Conservation (phyloP, 2,888 invertebrate genomes). For the Scaptodrosophila latifasciaeformis region DNA sequence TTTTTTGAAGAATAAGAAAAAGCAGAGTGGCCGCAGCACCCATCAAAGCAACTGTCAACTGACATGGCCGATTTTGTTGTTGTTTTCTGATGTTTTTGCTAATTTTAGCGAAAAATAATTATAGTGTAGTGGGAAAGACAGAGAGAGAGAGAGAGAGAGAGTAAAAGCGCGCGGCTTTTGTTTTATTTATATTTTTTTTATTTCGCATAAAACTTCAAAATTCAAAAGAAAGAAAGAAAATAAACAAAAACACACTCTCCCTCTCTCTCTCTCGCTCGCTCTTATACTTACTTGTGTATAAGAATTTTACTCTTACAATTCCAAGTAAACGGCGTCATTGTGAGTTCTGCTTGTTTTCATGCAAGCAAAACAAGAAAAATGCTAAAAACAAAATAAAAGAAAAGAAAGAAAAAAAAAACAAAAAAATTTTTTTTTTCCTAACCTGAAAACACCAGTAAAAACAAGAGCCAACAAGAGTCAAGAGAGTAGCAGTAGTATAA, state of each 20-base stretch:
- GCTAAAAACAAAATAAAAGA: neutral
- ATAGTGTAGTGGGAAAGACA: neutral
- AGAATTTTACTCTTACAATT: too few relatives aligned
- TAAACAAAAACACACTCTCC: neutral
- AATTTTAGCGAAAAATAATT: constrained; percentile 3
- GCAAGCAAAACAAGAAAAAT: constrained; percentile 9
- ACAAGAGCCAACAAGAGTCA: constrained; percentile 18
- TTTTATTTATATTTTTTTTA: too few relatives aligned
- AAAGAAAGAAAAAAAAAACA: constrained; percentile 3
- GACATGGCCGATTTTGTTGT: constrained; percentile 6
- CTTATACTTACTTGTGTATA: too few relatives aligned
- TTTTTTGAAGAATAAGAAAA: too few relatives aligned
- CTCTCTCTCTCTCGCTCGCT: neutral
- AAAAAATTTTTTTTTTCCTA: neutral
- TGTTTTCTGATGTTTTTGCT: neutral
- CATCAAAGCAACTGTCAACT: constrained; percentile 30
- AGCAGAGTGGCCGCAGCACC: too few relatives aligned
- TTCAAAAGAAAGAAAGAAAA: neutral
- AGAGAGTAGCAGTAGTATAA: constrained; percentile 28
- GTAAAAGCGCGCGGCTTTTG: constrained; percentile 1
- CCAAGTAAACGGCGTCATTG: neutral
- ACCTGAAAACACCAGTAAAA: too few relatives aligned
- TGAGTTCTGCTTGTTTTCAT: constrained; percentile 25
- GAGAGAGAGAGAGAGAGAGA: neutral
- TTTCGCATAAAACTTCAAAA: neutral